A percentile compares a stretch with the other conserved stretches of the same genome.
phyloP scores from a whole-genome alignment of 2,888 invertebrate genomes.

The Cancer borealis region DNA sequence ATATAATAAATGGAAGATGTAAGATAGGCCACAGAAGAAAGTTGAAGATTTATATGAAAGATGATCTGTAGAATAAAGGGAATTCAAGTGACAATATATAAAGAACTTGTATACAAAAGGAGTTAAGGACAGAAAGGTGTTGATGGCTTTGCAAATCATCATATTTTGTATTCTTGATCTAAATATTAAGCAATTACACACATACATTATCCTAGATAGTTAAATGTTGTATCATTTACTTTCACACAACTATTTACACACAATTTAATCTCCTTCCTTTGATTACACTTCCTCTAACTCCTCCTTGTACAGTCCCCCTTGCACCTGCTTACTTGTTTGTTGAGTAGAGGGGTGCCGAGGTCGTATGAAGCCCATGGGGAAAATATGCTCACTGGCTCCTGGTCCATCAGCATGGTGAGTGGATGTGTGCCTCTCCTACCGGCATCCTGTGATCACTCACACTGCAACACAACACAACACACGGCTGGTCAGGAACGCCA shows the following conservation, averaged over 20 bases:
- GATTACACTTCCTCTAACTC: background rate
- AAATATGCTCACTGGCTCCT: constrained; percentile 74
- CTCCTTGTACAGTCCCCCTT: background rate
- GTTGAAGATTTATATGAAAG: too few relatives aligned
- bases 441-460: constrained; percentile 74
- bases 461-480: constrained; percentile 20
- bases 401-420: constrained; percentile 75
- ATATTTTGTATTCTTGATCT: too few relatives aligned
- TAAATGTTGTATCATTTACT: background rate
- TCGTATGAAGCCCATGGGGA: constrained; percentile 74
- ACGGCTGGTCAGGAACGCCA: background rate
- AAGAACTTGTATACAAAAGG: background rate
- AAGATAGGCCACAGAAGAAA: too few relatives aligned
- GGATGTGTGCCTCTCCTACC: constrained; percentile 68
- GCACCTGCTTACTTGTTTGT: constrained; percentile 60
- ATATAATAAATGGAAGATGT: too few relatives aligned
- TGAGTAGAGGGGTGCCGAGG: constrained; percentile 68
- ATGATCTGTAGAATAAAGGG: too few relatives aligned
- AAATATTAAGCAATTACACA: too few relatives aligned
- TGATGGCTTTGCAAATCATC: too few relatives aligned
- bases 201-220: background rate
- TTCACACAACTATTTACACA: background rate
- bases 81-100: background rate
- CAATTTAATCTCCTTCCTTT: background rate
- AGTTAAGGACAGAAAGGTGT: too few relatives aligned